Conservation (phyloP, 2,888 invertebrate genomes). For the Orthonychiurus folsomi region DNA sequence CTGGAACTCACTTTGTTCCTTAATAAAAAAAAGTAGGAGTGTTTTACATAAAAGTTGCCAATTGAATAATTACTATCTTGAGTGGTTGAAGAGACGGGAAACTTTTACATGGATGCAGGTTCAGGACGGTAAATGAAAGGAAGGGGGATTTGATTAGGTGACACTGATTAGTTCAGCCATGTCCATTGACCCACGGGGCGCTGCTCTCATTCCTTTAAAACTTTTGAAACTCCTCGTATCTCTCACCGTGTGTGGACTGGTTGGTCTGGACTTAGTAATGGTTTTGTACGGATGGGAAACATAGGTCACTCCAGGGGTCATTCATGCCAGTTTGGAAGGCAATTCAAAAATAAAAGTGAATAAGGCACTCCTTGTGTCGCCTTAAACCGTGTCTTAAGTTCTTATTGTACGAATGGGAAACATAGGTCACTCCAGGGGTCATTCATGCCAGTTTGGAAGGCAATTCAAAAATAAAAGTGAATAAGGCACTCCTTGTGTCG, state of each 20-base stretch:
- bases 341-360: conserved; percentile 7
- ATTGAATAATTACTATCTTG: conserved; percentile 8
- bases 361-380: conserved; percentile 16
- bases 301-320: background rate
- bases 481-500: conserved; percentile 17
- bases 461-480: conserved; percentile 4
- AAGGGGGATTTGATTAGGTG: conserved; percentile 15
- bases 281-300: background rate
- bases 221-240: too few species aligned
- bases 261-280: too few species aligned
- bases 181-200: conserved; percentile 32
- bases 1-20: background rate
- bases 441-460: background rate
- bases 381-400: background rate
- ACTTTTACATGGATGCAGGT: too few species aligned
- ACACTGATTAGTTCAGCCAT: conserved; percentile 24
- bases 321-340: background rate
- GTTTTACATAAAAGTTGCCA: background rate
- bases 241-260: too few species aligned
- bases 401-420: background rate
- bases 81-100: background rate
- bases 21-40: background rate
- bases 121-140: conserved; percentile 2
- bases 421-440: background rate
- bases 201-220: conserved; percentile 17